Evolutionary conservation across 2,888 invertebrate species (phyloP), one percentile per base, ranked within the genome.

Genomic region (Heliconius charithonia): DNA sequence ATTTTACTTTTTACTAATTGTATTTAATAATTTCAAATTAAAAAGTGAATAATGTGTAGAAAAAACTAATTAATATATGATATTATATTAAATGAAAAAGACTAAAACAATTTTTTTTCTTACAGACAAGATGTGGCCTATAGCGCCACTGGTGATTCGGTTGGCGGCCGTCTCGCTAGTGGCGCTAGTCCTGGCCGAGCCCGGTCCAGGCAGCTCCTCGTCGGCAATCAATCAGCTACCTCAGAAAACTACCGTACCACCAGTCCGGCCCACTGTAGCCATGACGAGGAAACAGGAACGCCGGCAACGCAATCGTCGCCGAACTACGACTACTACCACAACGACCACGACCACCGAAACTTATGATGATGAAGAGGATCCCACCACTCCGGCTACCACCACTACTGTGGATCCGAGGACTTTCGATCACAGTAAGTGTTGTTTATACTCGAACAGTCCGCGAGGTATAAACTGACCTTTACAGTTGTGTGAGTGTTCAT

Each of bases 61-160:
- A 2, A 56, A 56, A 22, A 22, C 56, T 0, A 22, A 22, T 2
- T 22, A n/a, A n/a, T 10, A 10, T 56, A 16, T 45, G 3, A 16
- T 45, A 22, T 19, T 66, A 12, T 63, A 75, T 56, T 12, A 37
- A 25, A 27, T 29, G 67, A 4, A 67, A 10, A 37, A 37, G 6
- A 56, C 25, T 66, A 22, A 66, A 67, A 13, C 9, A 10, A 41
- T 13, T 19, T 65, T 71, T 83, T 79, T 81, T 81, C 89, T 81
- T 76, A 66, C 90, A 94, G 93, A 83, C 86, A 91, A 75, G 70
- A 94, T 94, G 94, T 86, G 91, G 89, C 87, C 89, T 80, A 81
- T 87, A 84, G 89, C 92, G 94, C 93, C 94, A 93, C 93, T 94
- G 86, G 94, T 93, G 92, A 88, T 92, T 82, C 88, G 93, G 88